phyloP scores from a whole-genome alignment of 35 echinoderm and acorn worm species.

The Amphiura filiformis region DNA sequence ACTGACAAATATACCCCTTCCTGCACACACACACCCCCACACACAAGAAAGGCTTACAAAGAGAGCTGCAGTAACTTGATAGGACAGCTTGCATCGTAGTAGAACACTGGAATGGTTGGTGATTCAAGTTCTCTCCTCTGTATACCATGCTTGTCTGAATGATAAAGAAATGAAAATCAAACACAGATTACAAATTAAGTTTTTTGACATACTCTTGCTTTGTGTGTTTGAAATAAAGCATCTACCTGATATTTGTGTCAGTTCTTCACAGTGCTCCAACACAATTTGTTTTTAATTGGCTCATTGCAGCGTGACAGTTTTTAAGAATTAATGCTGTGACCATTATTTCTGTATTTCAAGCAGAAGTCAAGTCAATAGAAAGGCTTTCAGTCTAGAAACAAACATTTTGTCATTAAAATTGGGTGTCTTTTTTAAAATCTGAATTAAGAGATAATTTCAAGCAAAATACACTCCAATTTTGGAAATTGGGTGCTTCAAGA shows the following conservation, averaged over 20 bases:
- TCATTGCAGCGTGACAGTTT: background rate
- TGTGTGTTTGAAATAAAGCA: background rate
- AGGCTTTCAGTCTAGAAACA: no score
- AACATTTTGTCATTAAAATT: no score
- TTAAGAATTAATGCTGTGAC: background rate
- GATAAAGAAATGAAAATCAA: background rate
- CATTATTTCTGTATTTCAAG: background rate
- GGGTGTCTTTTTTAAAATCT: no score
- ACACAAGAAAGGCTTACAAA: no score
- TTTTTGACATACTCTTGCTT: background rate
- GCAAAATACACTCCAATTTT: no score
- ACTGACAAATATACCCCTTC: no score
- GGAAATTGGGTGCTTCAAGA: background rate
- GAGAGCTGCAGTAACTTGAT: constrained; percentile 44
- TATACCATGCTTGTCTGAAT: constrained; percentile 27
- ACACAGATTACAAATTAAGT: background rate
- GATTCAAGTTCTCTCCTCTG: background rate
- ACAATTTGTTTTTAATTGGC: background rate
- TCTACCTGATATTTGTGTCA: background rate
- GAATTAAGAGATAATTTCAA: no score
- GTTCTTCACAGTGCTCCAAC: background rate
- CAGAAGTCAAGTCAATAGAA: no score
- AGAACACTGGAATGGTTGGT: constrained; percentile 25
- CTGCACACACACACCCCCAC: no score
- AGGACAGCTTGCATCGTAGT: constrained; percentile 41